phyloP scores from a whole-genome alignment of 2,113 vertebrate genomes.

The Manacus vitellinus region DNA sequence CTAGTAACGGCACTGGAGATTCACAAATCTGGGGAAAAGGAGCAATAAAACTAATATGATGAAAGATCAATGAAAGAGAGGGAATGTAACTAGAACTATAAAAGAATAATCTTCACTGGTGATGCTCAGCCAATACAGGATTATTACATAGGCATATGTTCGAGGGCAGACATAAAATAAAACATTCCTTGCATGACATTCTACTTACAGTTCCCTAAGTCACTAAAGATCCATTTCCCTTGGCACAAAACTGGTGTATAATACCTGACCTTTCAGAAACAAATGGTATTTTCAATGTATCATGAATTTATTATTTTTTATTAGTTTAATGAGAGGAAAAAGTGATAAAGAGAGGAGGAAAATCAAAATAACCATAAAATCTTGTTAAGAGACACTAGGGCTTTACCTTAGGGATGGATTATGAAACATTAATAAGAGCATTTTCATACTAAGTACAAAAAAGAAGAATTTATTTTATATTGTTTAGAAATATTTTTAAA shows the following conservation, averaged over 20 bases:
- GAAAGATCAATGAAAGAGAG: not conserved
- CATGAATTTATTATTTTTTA: not conserved
- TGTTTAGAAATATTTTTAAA: not conserved
- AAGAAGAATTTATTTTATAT: not conserved
- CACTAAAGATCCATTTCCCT: not conserved
- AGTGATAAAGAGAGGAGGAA: accelerated
- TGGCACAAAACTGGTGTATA: not conserved
- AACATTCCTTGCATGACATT: not conserved
- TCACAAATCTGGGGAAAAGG: not conserved
- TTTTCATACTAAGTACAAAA: not conserved
- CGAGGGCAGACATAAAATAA: not conserved
- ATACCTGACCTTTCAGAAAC: slow-evolving; percentile 31
- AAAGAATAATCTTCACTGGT: not conserved
- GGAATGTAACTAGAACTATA: not conserved
- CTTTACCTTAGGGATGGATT: not conserved
- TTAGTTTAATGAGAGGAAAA: not conserved
- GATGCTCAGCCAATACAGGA: not conserved
- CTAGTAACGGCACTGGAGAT: not conserved
- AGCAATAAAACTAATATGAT: not conserved
- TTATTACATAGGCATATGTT: not conserved
- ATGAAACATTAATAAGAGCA: not conserved
- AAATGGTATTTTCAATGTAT: not conserved
- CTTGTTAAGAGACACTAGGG: not conserved
- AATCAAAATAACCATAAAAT: not conserved
- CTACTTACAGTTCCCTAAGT: not conserved